phyloP scores from a whole-genome alignment of 1,140 invertebrate genomes.

The Delia radicum region DNA sequence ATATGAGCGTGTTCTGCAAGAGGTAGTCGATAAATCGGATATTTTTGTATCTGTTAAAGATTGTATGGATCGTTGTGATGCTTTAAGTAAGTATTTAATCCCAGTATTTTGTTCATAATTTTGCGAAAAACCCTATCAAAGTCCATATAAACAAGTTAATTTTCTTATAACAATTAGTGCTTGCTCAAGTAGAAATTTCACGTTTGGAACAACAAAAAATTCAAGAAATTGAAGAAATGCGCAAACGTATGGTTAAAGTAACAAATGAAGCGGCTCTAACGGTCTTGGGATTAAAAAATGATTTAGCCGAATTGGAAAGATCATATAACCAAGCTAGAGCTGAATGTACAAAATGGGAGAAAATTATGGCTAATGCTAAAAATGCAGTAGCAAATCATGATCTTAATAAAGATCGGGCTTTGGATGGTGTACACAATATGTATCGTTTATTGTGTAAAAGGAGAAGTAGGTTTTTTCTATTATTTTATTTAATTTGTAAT shows the following conservation, averaged over 20 bases:
- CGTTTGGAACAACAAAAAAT: slow-evolving; percentile 43
- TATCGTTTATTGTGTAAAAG: slow-evolving; percentile 39
- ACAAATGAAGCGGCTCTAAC: slow-evolving; percentile 48
- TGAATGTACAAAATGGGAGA: slow-evolving; percentile 46
- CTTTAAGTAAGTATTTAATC: slow-evolving; percentile 39
- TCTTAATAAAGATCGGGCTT: slow-evolving; percentile 36
- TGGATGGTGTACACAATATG: slow-evolving; percentile 38
- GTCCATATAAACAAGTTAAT: background rate
- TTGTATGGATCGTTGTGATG: slow-evolving; percentile 51
- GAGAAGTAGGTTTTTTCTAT: slow-evolving; percentile 29
- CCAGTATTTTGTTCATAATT: background rate
- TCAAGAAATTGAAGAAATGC: slow-evolving; percentile 48
- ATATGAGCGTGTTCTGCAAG: slow-evolving; percentile 43
- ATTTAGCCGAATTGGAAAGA: slow-evolving; percentile 42
- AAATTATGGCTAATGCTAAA: slow-evolving; percentile 43
- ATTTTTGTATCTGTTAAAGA: slow-evolving; percentile 46
- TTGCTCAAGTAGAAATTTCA: slow-evolving; percentile 48
- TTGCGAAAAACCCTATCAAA: too few species aligned
- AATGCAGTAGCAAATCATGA: slow-evolving; percentile 32
- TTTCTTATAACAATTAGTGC: slow-evolving; percentile 31
- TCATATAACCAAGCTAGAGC: slow-evolving; percentile 40
- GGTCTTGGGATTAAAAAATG: slow-evolving; percentile 50
- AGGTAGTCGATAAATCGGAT: slow-evolving; percentile 44
- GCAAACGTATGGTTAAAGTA: slow-evolving; percentile 47
- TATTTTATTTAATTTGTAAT: background rate